Percentiles rank a stretch among this genome's conserved stretches.
Conservation (phyloP, 1,140 invertebrate genomes). For the Caerostris darwini region DNA sequence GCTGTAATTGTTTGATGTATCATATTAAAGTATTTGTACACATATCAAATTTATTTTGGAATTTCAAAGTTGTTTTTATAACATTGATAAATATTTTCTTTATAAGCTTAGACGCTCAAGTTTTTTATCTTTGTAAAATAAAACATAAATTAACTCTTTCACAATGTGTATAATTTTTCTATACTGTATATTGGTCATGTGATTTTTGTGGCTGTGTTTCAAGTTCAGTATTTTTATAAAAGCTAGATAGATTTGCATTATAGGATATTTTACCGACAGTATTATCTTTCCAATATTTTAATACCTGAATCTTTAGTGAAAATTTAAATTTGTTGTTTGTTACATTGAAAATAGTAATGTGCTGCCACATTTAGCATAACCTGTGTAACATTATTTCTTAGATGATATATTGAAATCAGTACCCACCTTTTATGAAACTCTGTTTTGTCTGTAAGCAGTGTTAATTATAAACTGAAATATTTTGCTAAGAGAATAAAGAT, state of each 20-base stretch:
- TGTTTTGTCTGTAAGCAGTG: slow-evolving; percentile 4
- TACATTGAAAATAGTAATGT: slow-evolving; percentile 35
- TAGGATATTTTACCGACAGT: slow-evolving; percentile 25
- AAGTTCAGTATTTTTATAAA: slow-evolving; percentile 55
- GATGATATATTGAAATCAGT: not conserved
- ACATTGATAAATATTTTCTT: slow-evolving; percentile 45
- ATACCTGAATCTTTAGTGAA: slow-evolving; percentile 24
- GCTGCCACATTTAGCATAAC: slow-evolving; percentile 11
- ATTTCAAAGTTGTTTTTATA: slow-evolving; percentile 63
- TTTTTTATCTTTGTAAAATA: slow-evolving; percentile 45
- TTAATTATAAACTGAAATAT: slow-evolving; percentile 49
- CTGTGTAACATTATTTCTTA: not conserved
- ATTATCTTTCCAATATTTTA: slow-evolving; percentile 43
- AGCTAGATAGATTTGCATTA: slow-evolving; percentile 50
- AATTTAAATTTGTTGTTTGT: slow-evolving; percentile 8
- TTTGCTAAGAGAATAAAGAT: slow-evolving; percentile 57
- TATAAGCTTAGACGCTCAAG: slow-evolving; percentile 44
- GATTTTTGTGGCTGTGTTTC: slow-evolving; percentile 38
- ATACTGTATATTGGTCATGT: slow-evolving; percentile 29
- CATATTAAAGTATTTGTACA: slow-evolving; percentile 39
- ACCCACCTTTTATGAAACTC: not conserved
- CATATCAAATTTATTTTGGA: slow-evolving; percentile 59
- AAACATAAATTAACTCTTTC: slow-evolving; percentile 25
- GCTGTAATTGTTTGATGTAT: slow-evolving; percentile 40
- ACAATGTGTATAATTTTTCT: slow-evolving; percentile 47